Evolutionary conservation across 2,888 invertebrate genomes (phyloP), one percentile per base, ranked within the genome.

Genomic region (Hirtodrosophila duncani): DNA sequence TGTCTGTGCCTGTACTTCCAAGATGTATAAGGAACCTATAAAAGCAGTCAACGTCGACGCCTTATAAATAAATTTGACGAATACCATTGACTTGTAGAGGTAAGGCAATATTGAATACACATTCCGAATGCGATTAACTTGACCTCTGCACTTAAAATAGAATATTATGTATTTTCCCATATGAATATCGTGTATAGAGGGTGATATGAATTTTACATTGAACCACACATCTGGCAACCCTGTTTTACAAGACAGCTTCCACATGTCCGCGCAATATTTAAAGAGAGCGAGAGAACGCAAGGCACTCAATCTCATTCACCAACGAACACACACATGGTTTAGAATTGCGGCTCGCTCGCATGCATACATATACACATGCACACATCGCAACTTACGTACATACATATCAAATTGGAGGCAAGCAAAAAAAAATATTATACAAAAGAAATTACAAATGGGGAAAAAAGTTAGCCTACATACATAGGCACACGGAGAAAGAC

Each of bases 361-460:
- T 27, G 38, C 34, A 41, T 41, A 59, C 43, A 33, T 29, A 55
- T 31, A 42, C 41, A 51, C n/a, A 13, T 27, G 9, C 26, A 33
- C 39, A 44, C 45, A 21, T 26, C 36, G 33, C 50, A 52, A 49
- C 55, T 37, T 42, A 55, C 23, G 16, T 42, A 67, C 53, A 58
- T 50, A 70, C 49, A 74, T 45, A 51, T 63, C 57, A 64, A 63
- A 66, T 67, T 72, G 62, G 60, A 72, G 50, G 67, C 63, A 67
- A 57, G 58, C 52, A 38, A 14, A 23, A 36, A 45, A 26, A 62
- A 62, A 78, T 67, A 56, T 72, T 70, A 67, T 70, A 77, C 67
- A 78, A 78, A 72, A 74, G 68, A 78, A 74, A 74, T 78, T 69
- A 69, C 61, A 75, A 58, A 64, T 52, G 43, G 43, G 53, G 63